Evolutionary conservation across 2,797 vertebrate genomes (phyloP).

Genomic region (Oryzias sinensis): DNA sequence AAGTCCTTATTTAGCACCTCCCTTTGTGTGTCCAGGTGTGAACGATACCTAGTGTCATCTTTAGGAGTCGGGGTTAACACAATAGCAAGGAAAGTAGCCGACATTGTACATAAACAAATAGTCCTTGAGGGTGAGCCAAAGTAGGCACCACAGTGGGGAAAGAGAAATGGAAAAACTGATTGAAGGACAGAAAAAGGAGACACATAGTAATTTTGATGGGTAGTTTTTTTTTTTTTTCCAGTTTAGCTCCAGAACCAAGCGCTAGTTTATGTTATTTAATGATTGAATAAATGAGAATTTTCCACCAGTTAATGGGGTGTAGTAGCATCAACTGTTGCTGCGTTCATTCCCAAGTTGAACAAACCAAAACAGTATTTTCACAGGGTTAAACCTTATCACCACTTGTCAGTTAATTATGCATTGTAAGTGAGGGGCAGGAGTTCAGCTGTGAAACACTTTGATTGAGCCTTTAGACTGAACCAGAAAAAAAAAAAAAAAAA

Average conservation of each 20-base stretch:
- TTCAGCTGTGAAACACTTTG: slow-evolving; percentile 60
- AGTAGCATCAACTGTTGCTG: slow-evolving; percentile 51
- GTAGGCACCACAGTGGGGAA: slow-evolving; percentile 50
- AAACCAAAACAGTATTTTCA: slow-evolving; percentile 29
- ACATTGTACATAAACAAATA: slow-evolving; percentile 43
- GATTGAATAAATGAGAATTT: slow-evolving; percentile 54
- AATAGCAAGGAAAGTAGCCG: slow-evolving; percentile 56
- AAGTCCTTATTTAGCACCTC: slow-evolving; percentile 92
- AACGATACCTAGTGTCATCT: slow-evolving; percentile 90
- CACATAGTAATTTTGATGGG: slow-evolving; percentile 25
- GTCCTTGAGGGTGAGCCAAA: slow-evolving; percentile 46
- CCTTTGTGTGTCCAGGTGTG: slow-evolving; percentile 86
- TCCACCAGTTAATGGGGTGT: slow-evolving; percentile 38
- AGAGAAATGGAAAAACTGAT: slow-evolving; percentile 55
- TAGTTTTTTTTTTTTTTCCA: slow-evolving; percentile 49
- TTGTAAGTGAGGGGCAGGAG: slow-evolving; percentile 42
- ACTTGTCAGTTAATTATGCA: slow-evolving; percentile 57
- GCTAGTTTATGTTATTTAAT: slow-evolving; percentile 57
- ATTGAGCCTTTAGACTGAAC: slow-evolving; percentile 67
- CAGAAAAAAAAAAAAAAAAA: slow-evolving; percentile 60
- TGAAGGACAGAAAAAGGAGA: slow-evolving; percentile 25
- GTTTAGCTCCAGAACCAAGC: slow-evolving; percentile 67
- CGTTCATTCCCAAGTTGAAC: slow-evolving; percentile 26
- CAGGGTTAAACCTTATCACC: slow-evolving; percentile 42
- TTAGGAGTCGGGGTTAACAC: slow-evolving; percentile 76